Evolutionary conservation across 2,888 invertebrate genomes (phyloP), one percentile per base, ranked within the genome.

Genomic region (Trissonchulus sp.): DNA sequence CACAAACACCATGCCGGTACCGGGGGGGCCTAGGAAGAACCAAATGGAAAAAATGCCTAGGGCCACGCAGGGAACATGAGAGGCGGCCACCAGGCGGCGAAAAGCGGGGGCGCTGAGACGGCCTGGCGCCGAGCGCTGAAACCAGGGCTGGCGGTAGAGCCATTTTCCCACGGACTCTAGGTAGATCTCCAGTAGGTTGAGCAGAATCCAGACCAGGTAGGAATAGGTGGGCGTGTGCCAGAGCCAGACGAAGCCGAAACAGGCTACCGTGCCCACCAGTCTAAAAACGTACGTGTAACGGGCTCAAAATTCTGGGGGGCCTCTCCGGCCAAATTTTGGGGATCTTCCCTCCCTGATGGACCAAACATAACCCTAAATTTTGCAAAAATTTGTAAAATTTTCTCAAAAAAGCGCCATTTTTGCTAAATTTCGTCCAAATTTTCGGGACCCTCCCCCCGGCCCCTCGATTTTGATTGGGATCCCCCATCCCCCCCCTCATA

Each of bases 171-270:
- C 63, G 31, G 63, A 65, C 30, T 72, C 73, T n/a, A 72, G 18
- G 31, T n/a, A 8, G 23, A 72, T 35, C 60, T 72, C 73, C 8
- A 37, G 15, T n/a, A 72, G 60, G 60, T 72, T 72, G 15, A 72
- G 15, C 3, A 28, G 65, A n/a, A 72, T 60, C 73, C 73, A 72
- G 60, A 38, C 3, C 3, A 37, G 2, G 60, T 63, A 63, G 30
- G 3, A 33, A 2, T 28, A n/a, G 30, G 33, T 73, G 31, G 38
- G 37, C 34, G 33, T 72, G 38, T 75, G 75, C 75, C 73, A 75
- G 35, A 72, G 15, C 74, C 68, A 74, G 15, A 74, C 69, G 68
- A 72, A 72, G n/a, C 71, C 63, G 28, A 73, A 75, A 34, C 75
- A 74, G 15, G 62, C 36, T 18, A 72, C 28, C n/a, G 73, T 60